Conservation (phyloP, 1,140 invertebrate species). For the Zaprionus ornatus region DNA sequence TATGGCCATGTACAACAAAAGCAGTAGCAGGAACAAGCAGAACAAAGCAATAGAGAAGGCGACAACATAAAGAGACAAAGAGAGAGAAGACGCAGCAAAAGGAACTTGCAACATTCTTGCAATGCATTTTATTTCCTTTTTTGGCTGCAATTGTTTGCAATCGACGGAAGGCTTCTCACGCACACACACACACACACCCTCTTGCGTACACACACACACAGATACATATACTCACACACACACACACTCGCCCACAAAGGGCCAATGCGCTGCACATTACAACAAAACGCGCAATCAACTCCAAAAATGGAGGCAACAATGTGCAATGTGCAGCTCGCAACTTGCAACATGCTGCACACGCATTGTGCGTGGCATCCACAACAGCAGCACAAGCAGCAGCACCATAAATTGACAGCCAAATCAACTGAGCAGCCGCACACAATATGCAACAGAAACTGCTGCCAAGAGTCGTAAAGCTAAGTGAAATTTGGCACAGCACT, state of each 20-base stretch:
- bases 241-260: conserved; percentile 4
- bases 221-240: not conserved
- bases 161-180: conserved; percentile 30
- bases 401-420: conserved; percentile 34
- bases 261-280: conserved; percentile 35
- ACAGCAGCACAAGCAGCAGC: conserved; percentile 1
- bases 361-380: conserved; percentile 52
- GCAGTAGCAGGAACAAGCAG: not conserved
- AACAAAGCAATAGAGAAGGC: not conserved
- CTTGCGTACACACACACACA: no score
- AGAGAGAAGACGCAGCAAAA: conserved; percentile 28
- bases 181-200: not conserved
- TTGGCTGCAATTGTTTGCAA: conserved; percentile 63
- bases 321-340: conserved; percentile 46
- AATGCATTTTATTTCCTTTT: conserved; percentile 71
- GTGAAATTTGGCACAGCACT: conserved; percentile 14
- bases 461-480: conserved; percentile 13
- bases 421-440: not conserved
- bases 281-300: conserved; percentile 44
- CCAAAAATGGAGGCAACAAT: conserved; percentile 71
- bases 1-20: conserved; percentile 57
- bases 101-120: conserved; percentile 42
- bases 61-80: conserved; percentile 22
- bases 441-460: conserved; percentile 19
- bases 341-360: conserved; percentile 34